These are phyloP conservation scores for Drosophila pallidifrons DNA, from an alignment of 1,140 invertebrate species.

Conservation along the genomic window DNA sequence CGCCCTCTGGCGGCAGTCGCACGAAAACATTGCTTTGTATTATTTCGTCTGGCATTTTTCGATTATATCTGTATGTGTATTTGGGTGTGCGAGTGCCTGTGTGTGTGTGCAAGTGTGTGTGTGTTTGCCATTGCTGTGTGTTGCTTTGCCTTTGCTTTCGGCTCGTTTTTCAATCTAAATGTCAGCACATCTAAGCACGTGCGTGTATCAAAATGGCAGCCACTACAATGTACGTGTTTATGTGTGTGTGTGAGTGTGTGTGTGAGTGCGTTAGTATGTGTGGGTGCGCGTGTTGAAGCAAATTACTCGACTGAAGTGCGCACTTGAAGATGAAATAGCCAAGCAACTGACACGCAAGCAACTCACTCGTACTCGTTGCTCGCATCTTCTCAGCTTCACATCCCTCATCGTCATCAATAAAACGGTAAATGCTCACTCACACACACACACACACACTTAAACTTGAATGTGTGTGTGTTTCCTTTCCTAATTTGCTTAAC, in stretches of 20 bases:
- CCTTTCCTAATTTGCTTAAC: conserved; percentile 66
- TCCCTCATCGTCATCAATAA: conserved; percentile 50
- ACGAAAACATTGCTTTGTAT: conserved; percentile 77
- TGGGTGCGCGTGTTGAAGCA: conserved; percentile 67
- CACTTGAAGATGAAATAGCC: conserved; percentile 76
- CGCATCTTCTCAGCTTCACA: conserved; percentile 12
- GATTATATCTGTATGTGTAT: conserved; percentile 25
- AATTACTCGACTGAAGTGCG: conserved; percentile 75
- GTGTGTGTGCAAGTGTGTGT: background rate
- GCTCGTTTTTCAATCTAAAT: conserved; percentile 78
- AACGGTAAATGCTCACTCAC: conserved; percentile 41
- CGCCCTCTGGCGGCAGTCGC: conserved; percentile 59
- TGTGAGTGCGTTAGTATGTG: conserved; percentile 52
- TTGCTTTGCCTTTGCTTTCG: conserved; percentile 60
- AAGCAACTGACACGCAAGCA: conserved; percentile 66
- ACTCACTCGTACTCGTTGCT: conserved; percentile 4
- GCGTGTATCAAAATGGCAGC: conserved; percentile 60
- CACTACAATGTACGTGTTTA: conserved; percentile 23
- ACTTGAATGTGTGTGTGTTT: conserved; percentile 29
- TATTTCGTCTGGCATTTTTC: conserved; percentile 62
- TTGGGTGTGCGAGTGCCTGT: background rate
- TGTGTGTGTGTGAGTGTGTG: conserved; percentile 27
- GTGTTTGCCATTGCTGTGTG: conserved; percentile 48
- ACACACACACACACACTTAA: conserved; percentile 30
- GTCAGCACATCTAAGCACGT: conserved; percentile 67